Evolutionary conservation across 2,888 invertebrate species (phyloP).

Genomic region (Drosophila planitibia): DNA sequence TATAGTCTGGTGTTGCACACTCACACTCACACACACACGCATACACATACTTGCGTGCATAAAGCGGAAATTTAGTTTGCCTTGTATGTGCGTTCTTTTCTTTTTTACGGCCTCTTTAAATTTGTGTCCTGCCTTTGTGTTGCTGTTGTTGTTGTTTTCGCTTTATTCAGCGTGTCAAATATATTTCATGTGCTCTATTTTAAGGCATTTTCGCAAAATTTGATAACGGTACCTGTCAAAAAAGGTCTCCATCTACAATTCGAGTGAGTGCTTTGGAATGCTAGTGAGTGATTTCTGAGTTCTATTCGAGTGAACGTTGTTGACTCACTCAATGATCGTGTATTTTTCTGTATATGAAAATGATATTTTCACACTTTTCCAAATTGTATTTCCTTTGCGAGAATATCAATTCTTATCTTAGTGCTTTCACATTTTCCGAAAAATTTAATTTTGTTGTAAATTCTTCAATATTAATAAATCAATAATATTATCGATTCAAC

Average conservation of each 20-base stretch:
- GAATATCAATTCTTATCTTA: neutral
- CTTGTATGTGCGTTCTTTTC: slow-evolving; percentile 16
- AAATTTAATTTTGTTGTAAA: neutral
- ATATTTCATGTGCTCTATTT: slow-evolving; percentile 30
- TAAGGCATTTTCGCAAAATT: slow-evolving; percentile 29
- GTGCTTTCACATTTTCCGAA: neutral
- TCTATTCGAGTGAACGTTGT: neutral
- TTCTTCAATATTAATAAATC: neutral
- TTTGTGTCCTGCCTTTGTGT: slow-evolving; percentile 32
- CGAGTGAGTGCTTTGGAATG: slow-evolving; percentile 2
- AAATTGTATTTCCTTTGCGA: neutral
- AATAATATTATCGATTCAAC: neutral
- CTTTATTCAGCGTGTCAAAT: slow-evolving; percentile 12
- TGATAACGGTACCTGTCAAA: slow-evolving; percentile 42
- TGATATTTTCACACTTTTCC: neutral
- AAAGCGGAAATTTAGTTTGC: slow-evolving; percentile 55
- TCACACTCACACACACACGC: slow-evolving; percentile 25
- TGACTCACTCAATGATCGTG: neutral
- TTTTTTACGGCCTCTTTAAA: slow-evolving; percentile 31
- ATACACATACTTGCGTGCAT: slow-evolving; percentile 16
- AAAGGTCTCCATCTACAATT: slow-evolving; percentile 10
- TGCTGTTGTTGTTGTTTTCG: slow-evolving; percentile 25
- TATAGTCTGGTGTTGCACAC: slow-evolving; percentile 64
- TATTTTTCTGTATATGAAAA: neutral
- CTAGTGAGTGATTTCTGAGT: neutral